Evolutionary conservation across 2,113 vertebrate species (phyloP), one percentile per base, ranked within the genome.

Genomic region (Tamias sibiricus): DNA sequence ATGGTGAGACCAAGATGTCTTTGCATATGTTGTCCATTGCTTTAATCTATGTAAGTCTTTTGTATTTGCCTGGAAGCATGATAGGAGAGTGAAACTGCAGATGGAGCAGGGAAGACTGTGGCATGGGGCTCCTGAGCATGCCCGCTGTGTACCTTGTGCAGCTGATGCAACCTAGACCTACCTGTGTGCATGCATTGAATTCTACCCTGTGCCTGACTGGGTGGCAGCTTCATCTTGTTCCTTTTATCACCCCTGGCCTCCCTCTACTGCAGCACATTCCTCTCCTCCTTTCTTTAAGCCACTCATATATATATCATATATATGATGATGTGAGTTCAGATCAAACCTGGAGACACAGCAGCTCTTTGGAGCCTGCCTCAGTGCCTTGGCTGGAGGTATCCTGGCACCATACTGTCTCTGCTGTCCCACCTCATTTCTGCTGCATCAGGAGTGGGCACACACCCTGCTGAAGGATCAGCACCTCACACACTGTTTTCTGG

Each of bases 1-100:
- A 52, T 0, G 0, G 13, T 1, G 13, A 79, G 44, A 28, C 87
- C 71, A 6, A 40, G 57, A 30, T 66, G 4, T 0, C 0, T 2
- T 40, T 57, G 49, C 4, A 40, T 22, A 44, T 96, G 42, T 37
- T 90, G 12, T 54, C 40, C 7, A 89, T 69, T 12, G 14, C 54
- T 90, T 54, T 54, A 8, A 62, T 66, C 80, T 28, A 49, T 72
- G 84, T 35, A 52, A 71, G 72, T 75, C 17, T n/a, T 64, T 3
- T 64, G 22, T 76, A 2, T 40, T 47, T 11, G 3, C 4, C 24
- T 4, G 2, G 81, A 42, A 74, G 57, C 24, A 4, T 4, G 1
- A 1, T 1, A 26, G 54, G 26, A 13, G 28, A 77, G 35, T 14
- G 3, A 16, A 7, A 0, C 32, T 1, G 13, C 3, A 44, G 22